These are phyloP conservation scores for Nothoprocta pentlandii DNA, from an alignment of 2,113 vertebrate genomes.

Conservation along the genomic window DNA sequence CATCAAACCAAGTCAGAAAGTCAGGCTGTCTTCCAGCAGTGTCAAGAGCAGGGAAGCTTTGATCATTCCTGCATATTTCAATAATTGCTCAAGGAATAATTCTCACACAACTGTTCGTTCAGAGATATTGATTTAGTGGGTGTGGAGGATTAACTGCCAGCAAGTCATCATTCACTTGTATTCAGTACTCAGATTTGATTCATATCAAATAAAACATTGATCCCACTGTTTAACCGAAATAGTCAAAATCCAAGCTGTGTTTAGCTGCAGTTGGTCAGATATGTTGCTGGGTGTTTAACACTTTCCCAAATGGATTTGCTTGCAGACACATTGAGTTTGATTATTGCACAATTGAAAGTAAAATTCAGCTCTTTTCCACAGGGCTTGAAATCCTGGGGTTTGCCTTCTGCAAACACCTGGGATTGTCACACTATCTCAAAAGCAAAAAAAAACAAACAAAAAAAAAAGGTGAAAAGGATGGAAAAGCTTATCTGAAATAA, in stretches of 20 bases:
- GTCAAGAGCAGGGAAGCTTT: not conserved
- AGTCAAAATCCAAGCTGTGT: not conserved
- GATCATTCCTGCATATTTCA: not conserved
- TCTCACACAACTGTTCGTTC: not conserved
- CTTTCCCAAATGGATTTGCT: not conserved
- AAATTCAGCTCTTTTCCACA: not conserved
- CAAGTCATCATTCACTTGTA: not conserved
- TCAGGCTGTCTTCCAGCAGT: not conserved
- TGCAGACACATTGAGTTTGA: not conserved
- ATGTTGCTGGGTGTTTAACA: not conserved
- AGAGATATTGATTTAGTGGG: not conserved
- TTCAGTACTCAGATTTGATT: not conserved
- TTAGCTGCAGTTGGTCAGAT: not conserved
- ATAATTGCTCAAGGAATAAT: not conserved
- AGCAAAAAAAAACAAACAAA: not conserved
- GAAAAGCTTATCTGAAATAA: not conserved
- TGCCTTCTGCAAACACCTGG: not conserved
- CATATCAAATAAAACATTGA: not conserved
- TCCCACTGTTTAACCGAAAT: not conserved
- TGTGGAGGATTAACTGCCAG: not conserved
- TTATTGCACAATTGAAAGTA: not conserved
- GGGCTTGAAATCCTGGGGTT: fast-evolving
- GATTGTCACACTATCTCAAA: not conserved
- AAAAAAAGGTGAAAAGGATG: not conserved
- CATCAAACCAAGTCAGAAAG: not conserved